These are phyloP conservation scores for Champsocephalus gunnari DNA, from an alignment of 2,797 vertebrate genomes.

Conservation along the genomic window DNA sequence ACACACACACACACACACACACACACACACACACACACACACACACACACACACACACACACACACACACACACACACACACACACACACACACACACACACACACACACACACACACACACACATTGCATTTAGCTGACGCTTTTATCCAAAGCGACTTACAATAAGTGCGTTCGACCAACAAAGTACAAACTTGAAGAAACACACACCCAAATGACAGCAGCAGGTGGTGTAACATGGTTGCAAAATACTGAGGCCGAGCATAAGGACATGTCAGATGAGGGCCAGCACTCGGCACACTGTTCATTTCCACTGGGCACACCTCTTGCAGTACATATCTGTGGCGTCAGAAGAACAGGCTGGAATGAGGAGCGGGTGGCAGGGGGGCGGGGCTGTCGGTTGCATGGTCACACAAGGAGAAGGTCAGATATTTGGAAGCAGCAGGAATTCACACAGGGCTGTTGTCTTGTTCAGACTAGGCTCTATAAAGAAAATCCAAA, in stretches of 20 bases:
- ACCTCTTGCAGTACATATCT: conserved; percentile 14
- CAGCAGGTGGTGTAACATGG: conserved; percentile 69
- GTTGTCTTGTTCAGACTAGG: not conserved
- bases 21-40: not conserved
- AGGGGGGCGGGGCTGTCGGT: not conserved
- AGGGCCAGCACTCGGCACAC: conserved; percentile 30
- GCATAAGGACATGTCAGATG: conserved; percentile 58
- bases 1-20: not conserved
- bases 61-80: no score
- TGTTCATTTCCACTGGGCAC: conserved; percentile 38
- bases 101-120: not conserved
- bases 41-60: no score
- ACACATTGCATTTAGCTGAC: not conserved
- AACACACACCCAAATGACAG: conserved; percentile 57
- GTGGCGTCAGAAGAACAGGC: conserved; percentile 44
- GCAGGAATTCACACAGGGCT: not conserved
- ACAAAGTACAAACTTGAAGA: no score
- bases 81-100: no score
- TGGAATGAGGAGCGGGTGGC: conserved; percentile 27
- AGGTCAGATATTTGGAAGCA: conserved; percentile 8
- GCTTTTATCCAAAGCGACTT: no score
- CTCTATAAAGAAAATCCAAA: not conserved
- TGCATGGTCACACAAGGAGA: not conserved
- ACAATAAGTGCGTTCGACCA: no score
- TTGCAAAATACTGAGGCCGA: conserved; percentile 56